Conservation (phyloP, 2,113 vertebrate species). For the Rynchops niger region DNA sequence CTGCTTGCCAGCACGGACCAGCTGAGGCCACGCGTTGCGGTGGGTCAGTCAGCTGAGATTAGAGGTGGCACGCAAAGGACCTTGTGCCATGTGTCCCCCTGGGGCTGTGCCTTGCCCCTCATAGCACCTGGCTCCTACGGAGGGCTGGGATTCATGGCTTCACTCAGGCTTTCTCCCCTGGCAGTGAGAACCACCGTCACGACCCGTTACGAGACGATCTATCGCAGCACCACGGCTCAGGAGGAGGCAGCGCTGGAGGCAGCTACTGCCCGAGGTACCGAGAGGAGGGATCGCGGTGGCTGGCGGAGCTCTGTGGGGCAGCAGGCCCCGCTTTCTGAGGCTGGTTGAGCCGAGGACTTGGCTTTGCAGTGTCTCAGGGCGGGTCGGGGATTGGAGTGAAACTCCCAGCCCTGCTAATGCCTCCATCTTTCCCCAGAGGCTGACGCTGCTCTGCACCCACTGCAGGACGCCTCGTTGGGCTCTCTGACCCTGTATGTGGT, state of each 20-base stretch:
- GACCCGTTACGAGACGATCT: conserved; percentile 81
- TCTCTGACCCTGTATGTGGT: conserved; percentile 88
- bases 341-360: background rate
- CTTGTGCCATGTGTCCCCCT: accelerated
- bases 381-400: background rate
- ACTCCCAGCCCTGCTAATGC: background rate
- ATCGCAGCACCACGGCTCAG: conserved; percentile 79
- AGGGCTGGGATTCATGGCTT: background rate
- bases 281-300: accelerated
- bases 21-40: accelerated
- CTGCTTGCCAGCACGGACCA: accelerated
- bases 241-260: conserved; percentile 84
- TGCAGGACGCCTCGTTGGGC: conserved; percentile 78
- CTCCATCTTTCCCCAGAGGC: conserved; percentile 74
- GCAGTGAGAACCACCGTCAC: conserved; percentile 79
- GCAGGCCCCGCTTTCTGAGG: background rate
- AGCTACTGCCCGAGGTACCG: conserved; percentile 74
- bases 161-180: background rate
- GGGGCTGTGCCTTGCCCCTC: background rate
- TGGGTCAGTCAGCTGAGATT: background rate
- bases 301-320: background rate
- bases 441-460: conserved; percentile 75
- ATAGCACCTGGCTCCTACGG: accelerated
- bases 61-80: background rate
- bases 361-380: background rate